phyloP scores from a whole-genome alignment of 2,888 invertebrate species.

The Ornithoptera priamus region DNA sequence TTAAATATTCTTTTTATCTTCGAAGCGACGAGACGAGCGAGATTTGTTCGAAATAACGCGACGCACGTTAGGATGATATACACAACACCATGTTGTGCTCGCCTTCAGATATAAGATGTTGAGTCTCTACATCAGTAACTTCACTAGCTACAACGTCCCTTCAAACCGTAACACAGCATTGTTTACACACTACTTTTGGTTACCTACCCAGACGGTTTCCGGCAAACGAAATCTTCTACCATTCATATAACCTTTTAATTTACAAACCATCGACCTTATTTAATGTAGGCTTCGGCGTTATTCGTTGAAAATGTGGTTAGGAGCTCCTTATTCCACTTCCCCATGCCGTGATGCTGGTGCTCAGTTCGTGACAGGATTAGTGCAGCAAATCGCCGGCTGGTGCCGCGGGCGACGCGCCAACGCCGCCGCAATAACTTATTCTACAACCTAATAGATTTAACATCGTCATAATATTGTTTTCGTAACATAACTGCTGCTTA shows the following conservation, averaged over 20 bases:
- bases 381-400: conserved; percentile 45
- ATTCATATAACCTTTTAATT: neutral
- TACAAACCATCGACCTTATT: neutral
- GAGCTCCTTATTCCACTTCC: neutral
- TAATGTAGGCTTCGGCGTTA: neutral
- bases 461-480: neutral
- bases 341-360: conserved; percentile 30
- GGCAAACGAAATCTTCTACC: no score
- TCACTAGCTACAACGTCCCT: no score
- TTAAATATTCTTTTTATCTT: no score
- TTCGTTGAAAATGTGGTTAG: neutral
- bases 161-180: no score
- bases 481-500: neutral
- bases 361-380: conserved; percentile 57
- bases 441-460: conserved; percentile 13
- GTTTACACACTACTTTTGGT: no score
- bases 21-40: no score
- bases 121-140: no score
- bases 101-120: no score
- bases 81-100: no score
- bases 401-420: conserved; percentile 15
- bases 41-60: no score
- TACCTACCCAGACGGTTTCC: no score
- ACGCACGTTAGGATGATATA: no score
- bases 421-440: conserved; percentile 2